Conservation (phyloP, 2,797 vertebrate genomes). For the Acanthurus tractus region DNA sequence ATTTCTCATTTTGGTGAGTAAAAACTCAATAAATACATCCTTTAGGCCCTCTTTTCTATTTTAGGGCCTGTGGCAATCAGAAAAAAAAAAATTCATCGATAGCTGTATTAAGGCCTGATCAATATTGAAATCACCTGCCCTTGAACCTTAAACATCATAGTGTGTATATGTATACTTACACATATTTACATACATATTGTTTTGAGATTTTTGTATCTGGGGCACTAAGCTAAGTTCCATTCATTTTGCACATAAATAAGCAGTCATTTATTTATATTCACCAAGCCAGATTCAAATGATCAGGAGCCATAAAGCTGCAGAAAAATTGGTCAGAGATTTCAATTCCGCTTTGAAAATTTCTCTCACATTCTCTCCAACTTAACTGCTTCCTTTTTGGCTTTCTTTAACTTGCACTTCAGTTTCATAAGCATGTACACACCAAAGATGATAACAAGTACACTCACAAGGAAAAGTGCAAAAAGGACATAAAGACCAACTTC, state of each 20-base stretch:
- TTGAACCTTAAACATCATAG: not conserved
- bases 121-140: too few species aligned
- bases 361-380: slow-evolving; percentile 54
- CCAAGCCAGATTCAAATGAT: too few species aligned
- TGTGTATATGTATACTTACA: too few species aligned
- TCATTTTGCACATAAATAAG: not conserved
- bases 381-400: not conserved
- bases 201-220: not conserved
- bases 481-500: slow-evolving; percentile 49
- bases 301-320: not conserved
- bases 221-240: not conserved
- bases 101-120: too few species aligned
- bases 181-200: not conserved
- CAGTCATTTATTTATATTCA: not conserved
- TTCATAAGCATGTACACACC: slow-evolving; percentile 18
- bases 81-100: not conserved
- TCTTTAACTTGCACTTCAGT: slow-evolving; percentile 40
- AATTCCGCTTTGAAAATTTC: slow-evolving; percentile 9
- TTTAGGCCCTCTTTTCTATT: too few species aligned
- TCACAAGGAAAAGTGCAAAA: slow-evolving; percentile 42
- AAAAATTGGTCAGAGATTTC: not conserved
- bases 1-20: too few species aligned
- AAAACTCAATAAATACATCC: too few species aligned
- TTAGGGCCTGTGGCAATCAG: not conserved
- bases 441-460: slow-evolving; percentile 1